phyloP scores from a whole-genome alignment of 2,797 vertebrate species.

The Phoebastria nigripes region DNA sequence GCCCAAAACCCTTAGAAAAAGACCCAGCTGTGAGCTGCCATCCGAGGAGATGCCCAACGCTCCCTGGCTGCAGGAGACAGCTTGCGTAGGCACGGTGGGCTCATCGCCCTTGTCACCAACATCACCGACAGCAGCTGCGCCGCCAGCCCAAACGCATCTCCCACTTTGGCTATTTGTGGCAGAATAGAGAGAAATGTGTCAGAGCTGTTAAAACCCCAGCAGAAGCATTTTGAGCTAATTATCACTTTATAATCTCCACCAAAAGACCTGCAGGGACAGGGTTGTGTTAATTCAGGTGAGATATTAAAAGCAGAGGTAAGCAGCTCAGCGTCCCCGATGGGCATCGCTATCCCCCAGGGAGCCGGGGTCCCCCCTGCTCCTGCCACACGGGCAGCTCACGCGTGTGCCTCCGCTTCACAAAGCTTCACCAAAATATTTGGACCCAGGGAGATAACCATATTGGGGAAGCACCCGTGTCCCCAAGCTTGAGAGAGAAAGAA shows the following conservation, averaged over 20 bases:
- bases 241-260: neutral
- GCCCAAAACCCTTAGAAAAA: neutral
- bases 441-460: neutral
- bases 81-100: neutral
- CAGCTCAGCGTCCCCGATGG: accelerated
- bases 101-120: neutral
- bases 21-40: accelerated
- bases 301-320: neutral
- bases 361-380: neutral
- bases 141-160: neutral
- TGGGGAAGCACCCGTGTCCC: neutral
- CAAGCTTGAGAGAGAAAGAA: neutral
- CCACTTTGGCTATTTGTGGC: neutral
- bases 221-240: neutral
- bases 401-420: neutral
- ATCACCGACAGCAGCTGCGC: accelerated
- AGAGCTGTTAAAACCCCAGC: neutral
- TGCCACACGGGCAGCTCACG: accelerated
- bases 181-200: neutral
- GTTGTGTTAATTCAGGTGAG: neutral
- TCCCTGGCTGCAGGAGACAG: neutral
- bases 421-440: neutral
- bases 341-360: accelerated
- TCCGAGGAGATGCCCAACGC: neutral
- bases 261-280: neutral